Evolutionary conservation across 2,113 vertebrate genomes (phyloP).

Genomic region (Sylvia atricapilla): DNA sequence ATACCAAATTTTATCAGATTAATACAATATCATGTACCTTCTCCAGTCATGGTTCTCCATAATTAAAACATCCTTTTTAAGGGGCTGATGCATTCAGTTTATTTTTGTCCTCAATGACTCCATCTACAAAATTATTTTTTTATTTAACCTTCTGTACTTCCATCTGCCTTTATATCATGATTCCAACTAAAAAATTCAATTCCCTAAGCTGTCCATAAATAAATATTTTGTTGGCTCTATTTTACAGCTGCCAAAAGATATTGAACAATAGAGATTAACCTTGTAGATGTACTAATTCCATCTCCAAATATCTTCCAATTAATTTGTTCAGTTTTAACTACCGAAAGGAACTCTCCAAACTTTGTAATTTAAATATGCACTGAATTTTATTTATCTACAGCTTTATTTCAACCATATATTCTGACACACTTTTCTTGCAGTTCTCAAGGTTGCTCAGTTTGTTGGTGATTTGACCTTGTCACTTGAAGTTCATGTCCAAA

Average conservation of each 20-base stretch:
- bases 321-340: background rate
- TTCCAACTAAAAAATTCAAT: background rate
- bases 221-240: background rate
- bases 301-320: background rate
- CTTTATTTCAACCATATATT: background rate
- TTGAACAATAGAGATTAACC: background rate
- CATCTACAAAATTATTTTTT: background rate
- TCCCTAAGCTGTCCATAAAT: background rate
- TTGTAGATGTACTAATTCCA: background rate
- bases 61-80: background rate
- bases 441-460: background rate
- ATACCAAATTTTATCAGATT: background rate
- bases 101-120: background rate
- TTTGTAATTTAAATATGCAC: background rate
- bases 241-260: background rate
- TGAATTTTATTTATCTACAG: background rate
- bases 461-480: background rate
- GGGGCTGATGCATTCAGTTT: background rate
- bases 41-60: background rate
- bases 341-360: background rate
- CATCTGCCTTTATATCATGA: background rate
- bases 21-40: background rate
- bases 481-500: background rate
- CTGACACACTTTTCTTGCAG: background rate
- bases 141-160: background rate